phyloP scores from a whole-genome alignment of 2,113 vertebrate genomes.

The Aldabrachelys gigantea region DNA sequence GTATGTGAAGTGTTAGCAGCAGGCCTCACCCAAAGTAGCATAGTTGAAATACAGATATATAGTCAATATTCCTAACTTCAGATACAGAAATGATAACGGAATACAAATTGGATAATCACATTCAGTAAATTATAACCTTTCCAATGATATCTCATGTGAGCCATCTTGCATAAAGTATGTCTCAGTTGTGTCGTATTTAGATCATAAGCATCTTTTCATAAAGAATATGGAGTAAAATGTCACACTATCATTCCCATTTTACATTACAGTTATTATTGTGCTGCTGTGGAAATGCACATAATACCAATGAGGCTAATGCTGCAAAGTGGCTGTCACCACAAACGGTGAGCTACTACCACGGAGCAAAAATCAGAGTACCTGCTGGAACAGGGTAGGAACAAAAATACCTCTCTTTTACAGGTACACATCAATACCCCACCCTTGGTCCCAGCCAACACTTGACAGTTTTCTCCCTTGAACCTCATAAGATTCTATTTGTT shows the following conservation, averaged over 20 bases:
- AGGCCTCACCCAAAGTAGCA: too few relatives aligned
- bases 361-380: background rate
- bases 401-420: background rate
- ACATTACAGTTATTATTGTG: background rate
- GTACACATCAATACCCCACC: background rate
- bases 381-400: background rate
- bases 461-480: background rate
- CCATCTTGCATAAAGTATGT: too few relatives aligned
- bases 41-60: too few relatives aligned
- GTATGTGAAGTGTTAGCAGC: too few relatives aligned
- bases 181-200: too few relatives aligned
- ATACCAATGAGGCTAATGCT: background rate
- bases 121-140: too few relatives aligned
- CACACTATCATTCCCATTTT: background rate
- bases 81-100: too few relatives aligned
- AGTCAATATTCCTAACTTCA: too few relatives aligned
- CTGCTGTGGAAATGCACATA: background rate
- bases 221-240: too few relatives aligned
- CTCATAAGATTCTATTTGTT: background rate
- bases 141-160: too few relatives aligned
- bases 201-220: too few relatives aligned
- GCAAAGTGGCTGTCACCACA: background rate
- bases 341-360: background rate
- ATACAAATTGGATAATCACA: too few relatives aligned
- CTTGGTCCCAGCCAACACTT: background rate